These are phyloP conservation scores for Agelaius tricolor DNA, from an alignment of 2,113 vertebrate genomes.

Conservation along the genomic window DNA sequence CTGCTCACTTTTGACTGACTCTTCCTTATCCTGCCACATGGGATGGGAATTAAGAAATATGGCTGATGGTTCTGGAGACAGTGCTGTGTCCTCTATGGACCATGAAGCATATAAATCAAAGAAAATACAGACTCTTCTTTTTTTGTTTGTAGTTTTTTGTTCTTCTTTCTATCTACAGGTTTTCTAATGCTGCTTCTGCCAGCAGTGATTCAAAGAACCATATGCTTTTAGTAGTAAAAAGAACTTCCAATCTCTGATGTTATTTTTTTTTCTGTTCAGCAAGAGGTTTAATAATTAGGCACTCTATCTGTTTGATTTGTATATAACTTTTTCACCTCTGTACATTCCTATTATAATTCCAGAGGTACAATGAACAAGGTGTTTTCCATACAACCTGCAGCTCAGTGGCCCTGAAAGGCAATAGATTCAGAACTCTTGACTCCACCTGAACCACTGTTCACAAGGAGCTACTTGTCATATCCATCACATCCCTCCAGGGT, in stretches of 20 bases:
- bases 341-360: neutral
- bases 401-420: neutral
- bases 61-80: neutral
- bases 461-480: neutral
- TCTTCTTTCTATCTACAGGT: neutral
- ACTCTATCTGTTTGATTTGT: neutral
- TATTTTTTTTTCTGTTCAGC: neutral
- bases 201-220: neutral
- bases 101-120: neutral
- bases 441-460: neutral
- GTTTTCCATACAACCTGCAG: neutral
- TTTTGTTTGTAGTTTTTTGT: neutral
- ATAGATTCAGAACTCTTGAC: neutral
- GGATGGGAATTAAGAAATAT: neutral
- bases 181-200: neutral
- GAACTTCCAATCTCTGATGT: neutral
- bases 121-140: neutral
- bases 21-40: accelerated
- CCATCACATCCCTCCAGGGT: neutral
- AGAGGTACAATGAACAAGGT: neutral
- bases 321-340: neutral
- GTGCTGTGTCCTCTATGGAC: neutral
- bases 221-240: neutral
- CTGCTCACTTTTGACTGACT: neutral
- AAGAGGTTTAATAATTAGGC: neutral